These are phyloP conservation scores for Euborellia annulipes DNA, from an alignment of 1,140 invertebrate species.

Conservation along the genomic window DNA sequence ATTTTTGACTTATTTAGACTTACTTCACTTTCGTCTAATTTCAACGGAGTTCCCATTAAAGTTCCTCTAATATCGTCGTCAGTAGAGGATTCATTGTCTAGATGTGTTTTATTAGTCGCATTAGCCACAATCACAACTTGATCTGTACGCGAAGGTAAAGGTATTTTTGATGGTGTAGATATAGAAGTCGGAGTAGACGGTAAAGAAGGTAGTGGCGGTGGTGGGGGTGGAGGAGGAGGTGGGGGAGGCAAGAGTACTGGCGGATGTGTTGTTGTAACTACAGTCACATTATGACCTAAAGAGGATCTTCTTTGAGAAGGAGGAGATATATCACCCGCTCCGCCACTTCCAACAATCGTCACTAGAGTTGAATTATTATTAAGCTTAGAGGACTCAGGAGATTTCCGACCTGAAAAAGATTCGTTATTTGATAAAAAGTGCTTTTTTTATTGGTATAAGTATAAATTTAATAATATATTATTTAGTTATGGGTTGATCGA, in stretches of 20 bases:
- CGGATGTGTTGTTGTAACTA: conserved; percentile 57
- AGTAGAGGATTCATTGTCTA: conserved; percentile 47
- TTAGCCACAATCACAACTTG: conserved; percentile 66
- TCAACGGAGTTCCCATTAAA: conserved; percentile 18
- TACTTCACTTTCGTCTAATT: conserved; percentile 60
- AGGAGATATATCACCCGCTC: neutral
- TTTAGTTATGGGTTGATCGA: too few relatives aligned
- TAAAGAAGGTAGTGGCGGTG: conserved; percentile 20
- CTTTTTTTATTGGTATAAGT: too few relatives aligned
- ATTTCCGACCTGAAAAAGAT: too few relatives aligned
- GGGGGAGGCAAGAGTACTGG: conserved; percentile 40
- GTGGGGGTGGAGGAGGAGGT: conserved; percentile 22
- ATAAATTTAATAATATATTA: too few relatives aligned
- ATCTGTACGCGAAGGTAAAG: conserved; percentile 14
- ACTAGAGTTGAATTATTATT: neutral
- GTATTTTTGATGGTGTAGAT: neutral
- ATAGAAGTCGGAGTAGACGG: neutral
- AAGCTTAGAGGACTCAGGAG: conserved; percentile 7
- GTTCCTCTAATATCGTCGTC: conserved; percentile 41
- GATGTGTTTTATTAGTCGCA: conserved; percentile 50
- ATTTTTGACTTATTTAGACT: too few relatives aligned
- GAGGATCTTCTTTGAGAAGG: neutral
- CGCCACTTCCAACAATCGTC: conserved; percentile 6
- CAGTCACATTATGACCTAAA: conserved; percentile 36
- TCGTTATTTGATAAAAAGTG: too few relatives aligned